Percentiles rank a stretch among this genome's conserved stretches.
Conservation (phyloP, 2,113 vertebrate genomes). For the Benthochromis sp. region DNA sequence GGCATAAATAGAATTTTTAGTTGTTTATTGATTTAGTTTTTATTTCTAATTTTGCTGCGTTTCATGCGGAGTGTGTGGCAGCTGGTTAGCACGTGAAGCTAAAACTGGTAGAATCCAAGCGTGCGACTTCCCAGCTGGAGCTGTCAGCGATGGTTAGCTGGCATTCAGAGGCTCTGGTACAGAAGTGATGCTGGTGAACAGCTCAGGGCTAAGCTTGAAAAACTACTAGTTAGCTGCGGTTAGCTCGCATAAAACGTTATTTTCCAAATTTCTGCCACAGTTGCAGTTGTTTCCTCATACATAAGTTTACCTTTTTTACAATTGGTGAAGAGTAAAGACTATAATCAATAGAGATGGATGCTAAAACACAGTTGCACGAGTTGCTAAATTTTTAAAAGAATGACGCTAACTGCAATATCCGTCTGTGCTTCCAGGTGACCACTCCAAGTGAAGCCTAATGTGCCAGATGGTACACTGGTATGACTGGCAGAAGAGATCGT, state of each 20-base stretch:
- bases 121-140: neutral
- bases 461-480: neutral
- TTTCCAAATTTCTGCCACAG: neutral
- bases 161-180: neutral
- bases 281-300: neutral
- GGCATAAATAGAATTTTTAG: neutral
- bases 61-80: neutral
- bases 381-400: neutral
- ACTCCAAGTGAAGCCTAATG: neutral
- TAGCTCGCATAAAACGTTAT: neutral
- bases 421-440: neutral
- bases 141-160: neutral
- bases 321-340: neutral
- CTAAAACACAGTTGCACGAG: neutral
- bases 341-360: neutral
- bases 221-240: neutral
- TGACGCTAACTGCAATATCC: neutral
- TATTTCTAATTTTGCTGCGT: neutral
- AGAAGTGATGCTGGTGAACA: neutral
- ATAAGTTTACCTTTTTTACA: neutral
- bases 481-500: neutral
- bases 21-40: neutral
- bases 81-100: constrained; percentile 56
- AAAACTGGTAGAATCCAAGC: neutral
- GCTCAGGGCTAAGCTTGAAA: neutral